Percentiles rank a stretch among this genome's conserved stretches.
phyloP scores from a whole-genome alignment of 1,140 invertebrate genomes.

The Ostrea edulis region DNA sequence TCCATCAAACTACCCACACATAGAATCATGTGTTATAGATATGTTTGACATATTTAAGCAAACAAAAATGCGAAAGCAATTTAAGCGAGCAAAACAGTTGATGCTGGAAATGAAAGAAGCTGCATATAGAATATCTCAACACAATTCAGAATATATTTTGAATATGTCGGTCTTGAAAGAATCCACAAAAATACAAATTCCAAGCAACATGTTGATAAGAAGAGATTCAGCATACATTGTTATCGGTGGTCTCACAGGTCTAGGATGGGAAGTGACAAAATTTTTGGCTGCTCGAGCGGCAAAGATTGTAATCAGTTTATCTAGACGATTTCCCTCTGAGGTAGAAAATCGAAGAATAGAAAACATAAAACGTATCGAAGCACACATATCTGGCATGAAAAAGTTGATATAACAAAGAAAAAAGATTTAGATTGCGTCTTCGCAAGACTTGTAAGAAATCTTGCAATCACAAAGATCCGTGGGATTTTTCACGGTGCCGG shows the following conservation, averaged over 20 bases:
- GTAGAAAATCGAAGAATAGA: constrained; percentile 44
- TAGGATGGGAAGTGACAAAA: constrained; percentile 68
- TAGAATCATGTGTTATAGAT: not conserved
- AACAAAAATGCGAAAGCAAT: not conserved
- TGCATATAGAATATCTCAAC: not conserved
- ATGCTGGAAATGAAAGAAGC: not conserved
- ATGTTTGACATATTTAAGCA: not conserved
- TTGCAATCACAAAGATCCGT: constrained; percentile 53
- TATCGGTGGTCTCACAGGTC: constrained; percentile 69
- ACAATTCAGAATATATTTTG: not conserved
- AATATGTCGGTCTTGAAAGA: not conserved
- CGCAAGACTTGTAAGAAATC: constrained; percentile 33
- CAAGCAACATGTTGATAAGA: not conserved
- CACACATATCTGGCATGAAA: constrained; percentile 48
- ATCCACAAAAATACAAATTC: constrained; percentile 15
- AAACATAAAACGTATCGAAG: constrained; percentile 53
- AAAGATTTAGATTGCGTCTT: constrained; percentile 49
- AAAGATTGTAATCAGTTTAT: constrained; percentile 61
- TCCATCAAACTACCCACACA: not conserved
- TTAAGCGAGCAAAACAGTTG: not conserved
- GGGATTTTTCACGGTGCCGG: constrained; percentile 70
- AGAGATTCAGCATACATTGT: constrained; percentile 60
- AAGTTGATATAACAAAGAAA: constrained; percentile 61
- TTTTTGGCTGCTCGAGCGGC: constrained; percentile 65
- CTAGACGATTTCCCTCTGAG: constrained; percentile 54